Evolutionary conservation across 2,888 invertebrate species (phyloP).

Genomic region (Lathronympha strigana): DNA sequence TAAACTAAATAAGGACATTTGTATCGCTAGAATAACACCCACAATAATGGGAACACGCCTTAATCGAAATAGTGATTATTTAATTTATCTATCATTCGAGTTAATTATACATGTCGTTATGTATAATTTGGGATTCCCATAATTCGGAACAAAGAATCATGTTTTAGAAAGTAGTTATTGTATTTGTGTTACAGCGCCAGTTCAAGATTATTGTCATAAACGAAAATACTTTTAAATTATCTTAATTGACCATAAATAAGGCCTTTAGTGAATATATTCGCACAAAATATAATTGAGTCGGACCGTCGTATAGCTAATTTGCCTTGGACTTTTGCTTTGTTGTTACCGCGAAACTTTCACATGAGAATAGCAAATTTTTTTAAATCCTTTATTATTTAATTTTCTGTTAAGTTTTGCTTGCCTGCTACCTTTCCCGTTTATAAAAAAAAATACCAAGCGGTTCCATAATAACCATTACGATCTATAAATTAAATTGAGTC

Average conservation of each 20-base stretch:
- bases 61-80: slow-evolving; percentile 12
- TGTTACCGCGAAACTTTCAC: slow-evolving; percentile 9
- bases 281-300: background rate
- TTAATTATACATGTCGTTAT: slow-evolving; percentile 22
- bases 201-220: background rate
- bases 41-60: background rate
- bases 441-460: no score
- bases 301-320: background rate
- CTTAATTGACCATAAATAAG: slow-evolving; percentile 7
- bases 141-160: slow-evolving; percentile 1
- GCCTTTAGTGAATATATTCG: background rate
- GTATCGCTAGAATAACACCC: no score
- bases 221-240: background rate
- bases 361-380: background rate
- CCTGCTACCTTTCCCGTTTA: no score
- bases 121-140: slow-evolving; percentile 20
- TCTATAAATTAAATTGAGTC: background rate
- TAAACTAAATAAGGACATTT: no score
- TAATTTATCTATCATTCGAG: slow-evolving; percentile 20
- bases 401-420: no score
- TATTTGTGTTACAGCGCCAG: background rate
- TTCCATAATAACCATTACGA: no score
- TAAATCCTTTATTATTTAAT: no score
- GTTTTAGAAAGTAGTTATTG: slow-evolving; percentile 16
- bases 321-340: background rate